Evolutionary conservation across 2,113 vertebrate species (phyloP).

Genomic region (Illadopsis cleaveri): DNA sequence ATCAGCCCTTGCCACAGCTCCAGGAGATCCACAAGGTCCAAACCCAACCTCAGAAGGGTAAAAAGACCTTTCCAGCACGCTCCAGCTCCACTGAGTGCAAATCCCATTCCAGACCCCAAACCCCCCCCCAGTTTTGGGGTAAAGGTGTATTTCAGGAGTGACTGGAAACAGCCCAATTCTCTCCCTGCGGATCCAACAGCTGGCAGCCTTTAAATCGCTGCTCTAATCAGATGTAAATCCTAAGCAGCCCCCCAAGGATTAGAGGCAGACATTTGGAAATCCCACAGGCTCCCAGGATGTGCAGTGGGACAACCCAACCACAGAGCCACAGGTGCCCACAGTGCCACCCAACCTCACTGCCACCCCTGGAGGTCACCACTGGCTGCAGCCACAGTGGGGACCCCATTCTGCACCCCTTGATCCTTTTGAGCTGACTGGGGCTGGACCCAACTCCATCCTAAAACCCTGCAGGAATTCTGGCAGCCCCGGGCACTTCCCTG

Average conservation of each 20-base stretch:
- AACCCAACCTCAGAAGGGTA: not conserved
- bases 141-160: not conserved
- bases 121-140: not conserved
- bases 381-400: not conserved
- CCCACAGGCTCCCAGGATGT: rapidly evolving
- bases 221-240: not conserved
- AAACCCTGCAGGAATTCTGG: not conserved
- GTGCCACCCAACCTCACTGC: not conserved
- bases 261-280: not conserved
- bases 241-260: not conserved
- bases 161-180: not conserved
- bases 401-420: not conserved
- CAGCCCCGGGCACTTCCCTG: not conserved
- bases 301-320: rapidly evolving
- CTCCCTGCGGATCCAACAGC: not conserved
- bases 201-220: not conserved
- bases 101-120: not conserved
- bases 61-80: not conserved
- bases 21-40: not conserved
- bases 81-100: not conserved
- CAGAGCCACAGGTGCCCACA: not conserved
- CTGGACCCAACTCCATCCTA: not conserved
- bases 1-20: not conserved
- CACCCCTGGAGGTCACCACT: not conserved
- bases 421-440: not conserved